Evolutionary conservation across 1,140 invertebrate genomes (phyloP).

Genomic region (Copidosoma floridanum): DNA sequence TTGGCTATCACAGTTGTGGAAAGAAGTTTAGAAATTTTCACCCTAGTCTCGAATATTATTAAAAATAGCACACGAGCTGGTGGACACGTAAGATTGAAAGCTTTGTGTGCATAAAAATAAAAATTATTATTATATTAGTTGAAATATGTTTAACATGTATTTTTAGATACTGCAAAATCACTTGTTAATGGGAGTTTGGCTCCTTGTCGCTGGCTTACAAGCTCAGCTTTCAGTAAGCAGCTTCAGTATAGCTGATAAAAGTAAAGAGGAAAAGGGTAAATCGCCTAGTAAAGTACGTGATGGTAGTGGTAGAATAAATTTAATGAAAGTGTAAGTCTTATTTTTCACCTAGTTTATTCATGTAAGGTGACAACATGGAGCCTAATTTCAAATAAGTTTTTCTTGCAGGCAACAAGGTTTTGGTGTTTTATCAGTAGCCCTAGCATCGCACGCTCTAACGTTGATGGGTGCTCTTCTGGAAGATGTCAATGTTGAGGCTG

Average conservation of each 20-base stretch:
- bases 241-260: constrained; percentile 56
- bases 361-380: no score
- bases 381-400: no score
- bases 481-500: constrained; percentile 61
- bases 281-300: constrained; percentile 68
- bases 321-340: constrained; percentile 73
- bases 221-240: constrained; percentile 63
- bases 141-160: constrained; percentile 26
- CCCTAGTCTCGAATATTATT: constrained; percentile 75
- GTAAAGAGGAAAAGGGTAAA: constrained; percentile 65
- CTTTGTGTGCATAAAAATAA: constrained; percentile 4
- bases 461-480: constrained; percentile 61
- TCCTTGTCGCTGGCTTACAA: constrained; percentile 83
- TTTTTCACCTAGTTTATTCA: no score
- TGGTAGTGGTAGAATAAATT: constrained; percentile 59
- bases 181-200: constrained; percentile 82
- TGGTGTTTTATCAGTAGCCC: constrained; percentile 77
- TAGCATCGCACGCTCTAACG: constrained; percentile 72
- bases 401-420: constrained; percentile 70
- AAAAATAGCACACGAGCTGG: constrained; percentile 82
- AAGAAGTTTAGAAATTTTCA: constrained; percentile 78
- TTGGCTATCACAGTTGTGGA: constrained; percentile 70
- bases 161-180: constrained; percentile 83
- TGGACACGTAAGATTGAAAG: constrained; percentile 68
- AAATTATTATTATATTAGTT: constrained; percentile 7